Percentiles rank a stretch among this genome's conserved stretches.
phyloP scores from a whole-genome alignment of 1,140 invertebrate species.

The Apis cerana region DNA sequence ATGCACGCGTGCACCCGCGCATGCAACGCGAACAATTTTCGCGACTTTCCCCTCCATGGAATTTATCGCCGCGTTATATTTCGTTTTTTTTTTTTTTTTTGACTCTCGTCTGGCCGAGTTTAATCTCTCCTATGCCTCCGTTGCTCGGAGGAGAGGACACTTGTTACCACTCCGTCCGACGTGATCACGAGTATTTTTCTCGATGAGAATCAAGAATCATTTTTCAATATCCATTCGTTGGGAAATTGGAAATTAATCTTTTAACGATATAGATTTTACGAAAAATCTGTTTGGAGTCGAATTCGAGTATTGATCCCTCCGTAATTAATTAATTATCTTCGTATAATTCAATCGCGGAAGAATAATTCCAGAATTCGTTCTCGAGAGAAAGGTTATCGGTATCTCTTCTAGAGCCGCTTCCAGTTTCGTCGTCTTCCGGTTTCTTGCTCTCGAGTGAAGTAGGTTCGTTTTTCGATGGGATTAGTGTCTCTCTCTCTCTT shows the following conservation, averaged over 20 bases:
- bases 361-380: no score
- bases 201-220: neutral
- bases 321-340: no score
- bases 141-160: neutral
- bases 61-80: slow-evolving; percentile 44
- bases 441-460: slow-evolving; percentile 4
- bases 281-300: neutral
- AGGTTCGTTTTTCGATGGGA: slow-evolving; percentile 38
- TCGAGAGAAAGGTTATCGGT: neutral
- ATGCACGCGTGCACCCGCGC: slow-evolving; percentile 35
- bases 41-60: slow-evolving; percentile 52
- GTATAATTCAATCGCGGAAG: no score
- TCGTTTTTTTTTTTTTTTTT: neutral
- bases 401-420: neutral
- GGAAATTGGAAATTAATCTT: neutral
- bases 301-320: no score
- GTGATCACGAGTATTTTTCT: neutral
- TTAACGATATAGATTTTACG: neutral
- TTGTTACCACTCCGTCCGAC: neutral
- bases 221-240: neutral
- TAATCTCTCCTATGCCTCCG: neutral
- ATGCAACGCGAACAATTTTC: slow-evolving; percentile 34
- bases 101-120: slow-evolving; percentile 14
- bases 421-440: slow-evolving; percentile 17
- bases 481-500: slow-evolving; percentile 31